Conservation (phyloP, 2,797 vertebrate species). For the Hephaestus fuliginosus region DNA sequence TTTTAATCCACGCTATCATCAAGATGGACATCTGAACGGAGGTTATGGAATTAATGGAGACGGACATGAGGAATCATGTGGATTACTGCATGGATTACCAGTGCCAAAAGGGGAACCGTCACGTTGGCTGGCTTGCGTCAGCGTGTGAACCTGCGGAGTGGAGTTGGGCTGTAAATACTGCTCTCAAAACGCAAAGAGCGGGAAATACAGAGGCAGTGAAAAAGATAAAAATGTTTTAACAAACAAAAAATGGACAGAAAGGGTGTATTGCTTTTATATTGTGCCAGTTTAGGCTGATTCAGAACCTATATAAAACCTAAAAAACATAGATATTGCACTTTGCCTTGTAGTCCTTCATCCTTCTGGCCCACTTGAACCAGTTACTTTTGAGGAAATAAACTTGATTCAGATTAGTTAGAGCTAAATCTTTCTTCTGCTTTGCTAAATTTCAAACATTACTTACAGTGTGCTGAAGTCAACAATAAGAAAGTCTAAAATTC, state of each 20-base stretch:
- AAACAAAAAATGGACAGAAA: background rate
- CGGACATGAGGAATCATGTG: slow-evolving; percentile 53
- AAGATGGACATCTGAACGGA: slow-evolving; percentile 32
- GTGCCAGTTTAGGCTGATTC: background rate
- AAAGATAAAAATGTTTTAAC: background rate
- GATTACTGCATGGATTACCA: slow-evolving; percentile 48
- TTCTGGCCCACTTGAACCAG: background rate
- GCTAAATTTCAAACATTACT: background rate
- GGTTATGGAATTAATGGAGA: slow-evolving; percentile 51
- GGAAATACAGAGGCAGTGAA: background rate
- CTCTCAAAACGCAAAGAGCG: background rate
- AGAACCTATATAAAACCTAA: background rate
- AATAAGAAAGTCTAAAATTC: background rate
- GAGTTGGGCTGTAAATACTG: slow-evolving; percentile 16
- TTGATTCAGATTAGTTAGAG: background rate
- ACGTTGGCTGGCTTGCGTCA: background rate
- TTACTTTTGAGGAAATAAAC: background rate
- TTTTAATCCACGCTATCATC: slow-evolving; percentile 53
- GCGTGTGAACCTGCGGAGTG: background rate
- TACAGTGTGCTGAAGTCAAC: background rate
- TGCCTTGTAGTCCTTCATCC: background rate
- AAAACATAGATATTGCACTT: background rate
- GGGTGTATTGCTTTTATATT: background rate
- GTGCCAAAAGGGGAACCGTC: slow-evolving; percentile 27
- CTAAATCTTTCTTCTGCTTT: background rate